These are phyloP conservation scores for Lasioglossum albipes DNA, from an alignment of 1,140 invertebrate genomes.

Conservation along the genomic window DNA sequence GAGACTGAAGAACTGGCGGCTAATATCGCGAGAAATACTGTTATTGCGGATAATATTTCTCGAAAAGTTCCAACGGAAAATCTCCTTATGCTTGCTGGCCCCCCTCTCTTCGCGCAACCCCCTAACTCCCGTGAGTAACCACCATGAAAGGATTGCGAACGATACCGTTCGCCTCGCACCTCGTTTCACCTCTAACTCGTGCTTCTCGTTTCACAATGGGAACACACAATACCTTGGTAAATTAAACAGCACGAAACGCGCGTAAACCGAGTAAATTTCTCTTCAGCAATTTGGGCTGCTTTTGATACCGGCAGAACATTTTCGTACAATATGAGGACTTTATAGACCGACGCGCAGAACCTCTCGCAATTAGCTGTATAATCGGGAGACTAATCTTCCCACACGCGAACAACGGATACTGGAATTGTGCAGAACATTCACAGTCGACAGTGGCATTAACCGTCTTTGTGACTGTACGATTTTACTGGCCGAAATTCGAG, in stretches of 20 bases:
- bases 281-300: not conserved
- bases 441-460: no score
- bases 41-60: conserved; percentile 76
- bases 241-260: conserved; percentile 8
- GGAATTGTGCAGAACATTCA: no score
- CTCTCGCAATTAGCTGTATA: no score
- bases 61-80: conserved; percentile 60
- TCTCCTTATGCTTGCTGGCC: conserved; percentile 51
- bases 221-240: conserved; percentile 22
- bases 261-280: not conserved
- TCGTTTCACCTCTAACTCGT: conserved; percentile 5
- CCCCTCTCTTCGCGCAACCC: not conserved
- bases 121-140: not conserved
- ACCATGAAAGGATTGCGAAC: conserved; percentile 33
- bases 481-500: no score
- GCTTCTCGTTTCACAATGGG: not conserved
- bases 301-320: not conserved
- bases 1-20: conserved; percentile 54
- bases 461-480: no score
- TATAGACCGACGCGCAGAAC: no score
- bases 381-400: no score
- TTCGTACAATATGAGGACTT: not conserved
- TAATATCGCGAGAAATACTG: conserved; percentile 77
- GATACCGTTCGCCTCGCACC: conserved; percentile 35
- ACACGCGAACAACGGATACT: no score